Conservation (phyloP, 2,888 invertebrate species). For the Drosophila anomelani region DNA sequence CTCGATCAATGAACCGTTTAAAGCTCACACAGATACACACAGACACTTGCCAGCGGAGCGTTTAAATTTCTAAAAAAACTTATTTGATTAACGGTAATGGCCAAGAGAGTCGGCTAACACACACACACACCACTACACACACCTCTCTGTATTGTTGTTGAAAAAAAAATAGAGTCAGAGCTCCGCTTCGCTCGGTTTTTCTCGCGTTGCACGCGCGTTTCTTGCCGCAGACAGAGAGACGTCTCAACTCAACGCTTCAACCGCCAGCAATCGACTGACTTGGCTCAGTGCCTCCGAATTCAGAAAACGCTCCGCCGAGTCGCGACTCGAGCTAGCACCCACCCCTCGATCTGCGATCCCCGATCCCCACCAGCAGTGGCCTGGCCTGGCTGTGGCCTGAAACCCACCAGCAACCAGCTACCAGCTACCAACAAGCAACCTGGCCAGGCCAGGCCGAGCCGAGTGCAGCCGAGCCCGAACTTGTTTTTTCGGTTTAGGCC, state of each 20-base stretch:
- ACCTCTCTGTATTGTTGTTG: constrained; percentile 51
- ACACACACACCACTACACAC: constrained; percentile 47
- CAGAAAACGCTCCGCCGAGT: constrained; percentile 14
- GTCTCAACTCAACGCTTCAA: constrained; percentile 75
- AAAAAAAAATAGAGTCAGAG: constrained; percentile 36
- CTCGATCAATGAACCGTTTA: constrained; percentile 79
- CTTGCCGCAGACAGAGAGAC: constrained; percentile 31
- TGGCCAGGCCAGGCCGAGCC: constrained; percentile 24
- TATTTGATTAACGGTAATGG: constrained; percentile 79
- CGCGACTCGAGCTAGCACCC: constrained; percentile 10
- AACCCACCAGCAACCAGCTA: neutral
- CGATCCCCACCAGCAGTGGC: neutral
- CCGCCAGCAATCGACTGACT: constrained; percentile 71
- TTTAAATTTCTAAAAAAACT: constrained; percentile 79
- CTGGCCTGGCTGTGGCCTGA: constrained; percentile 14
- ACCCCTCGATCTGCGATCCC: neutral
- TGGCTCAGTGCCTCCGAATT: constrained; percentile 49
- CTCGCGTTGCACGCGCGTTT: constrained; percentile 37
- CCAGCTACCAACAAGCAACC: neutral
- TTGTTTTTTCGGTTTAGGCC: constrained; percentile 54
- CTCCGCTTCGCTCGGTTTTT: constrained; percentile 42
- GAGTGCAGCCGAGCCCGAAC: constrained; percentile 49
- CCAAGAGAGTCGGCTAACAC: constrained; percentile 49
- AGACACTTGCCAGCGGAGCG: constrained; percentile 54
- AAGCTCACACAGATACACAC: constrained; percentile 37